These are phyloP conservation scores for Zootermopsis nevadensis DNA, from an alignment of 2,888 invertebrate species.

Conservation along the genomic window DNA sequence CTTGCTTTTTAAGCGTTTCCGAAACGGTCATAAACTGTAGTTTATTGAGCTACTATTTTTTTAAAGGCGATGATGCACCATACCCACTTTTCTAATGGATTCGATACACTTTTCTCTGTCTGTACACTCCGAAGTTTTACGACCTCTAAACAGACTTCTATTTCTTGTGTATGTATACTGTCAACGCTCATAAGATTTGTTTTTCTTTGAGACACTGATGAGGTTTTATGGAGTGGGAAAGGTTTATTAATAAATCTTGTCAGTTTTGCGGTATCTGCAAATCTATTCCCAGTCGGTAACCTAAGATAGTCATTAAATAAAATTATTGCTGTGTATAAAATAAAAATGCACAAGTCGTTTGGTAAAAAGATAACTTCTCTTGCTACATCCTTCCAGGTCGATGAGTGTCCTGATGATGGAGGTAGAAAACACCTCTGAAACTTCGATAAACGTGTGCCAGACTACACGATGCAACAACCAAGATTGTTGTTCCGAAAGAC, in stretches of 20 bases:
- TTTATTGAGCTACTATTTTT: conserved; percentile 19
- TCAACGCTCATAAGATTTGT: neutral
- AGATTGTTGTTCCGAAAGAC: too few relatives aligned
- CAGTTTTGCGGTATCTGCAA: neutral
- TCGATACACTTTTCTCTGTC: neutral
- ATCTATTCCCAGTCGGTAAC: neutral
- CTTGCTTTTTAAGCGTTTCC: conserved; percentile 19
- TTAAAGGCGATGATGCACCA: neutral
- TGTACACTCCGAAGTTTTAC: neutral
- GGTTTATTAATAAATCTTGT: conserved; percentile 38
- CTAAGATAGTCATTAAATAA: neutral
- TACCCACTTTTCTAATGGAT: neutral
- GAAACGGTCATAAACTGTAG: neutral
- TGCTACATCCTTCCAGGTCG: too few relatives aligned
- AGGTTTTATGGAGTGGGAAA: conserved; percentile 28
- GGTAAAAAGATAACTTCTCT: neutral
- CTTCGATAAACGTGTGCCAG: too few relatives aligned
- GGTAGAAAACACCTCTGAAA: too few relatives aligned
- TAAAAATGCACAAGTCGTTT: neutral
- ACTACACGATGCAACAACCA: too few relatives aligned
- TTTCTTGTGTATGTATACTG: neutral
- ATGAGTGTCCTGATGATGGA: too few relatives aligned
- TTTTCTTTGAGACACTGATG: conserved; percentile 15
- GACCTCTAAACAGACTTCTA: neutral
- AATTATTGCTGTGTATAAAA: neutral